Percentiles rank a stretch among this genome's conserved stretches.
Conservation (phyloP, 2,888 invertebrate species). For the Plemyria rubiginata region DNA sequence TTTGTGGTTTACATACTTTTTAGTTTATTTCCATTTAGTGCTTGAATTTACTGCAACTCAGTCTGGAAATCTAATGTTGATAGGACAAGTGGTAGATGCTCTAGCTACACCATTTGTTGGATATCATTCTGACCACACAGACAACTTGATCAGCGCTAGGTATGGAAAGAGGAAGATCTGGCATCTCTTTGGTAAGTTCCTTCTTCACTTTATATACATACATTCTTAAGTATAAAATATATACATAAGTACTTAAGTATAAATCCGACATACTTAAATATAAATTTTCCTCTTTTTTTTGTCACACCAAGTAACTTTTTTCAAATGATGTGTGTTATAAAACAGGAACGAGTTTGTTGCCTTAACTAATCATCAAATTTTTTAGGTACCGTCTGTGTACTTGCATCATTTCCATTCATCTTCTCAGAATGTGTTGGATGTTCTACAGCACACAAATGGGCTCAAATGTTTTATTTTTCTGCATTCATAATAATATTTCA, state of each 20-base stretch:
- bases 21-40: constrained; percentile 91
- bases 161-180: constrained; percentile 94
- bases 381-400: constrained; percentile 90
- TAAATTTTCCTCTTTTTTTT: too few relatives aligned
- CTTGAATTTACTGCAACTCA: constrained; percentile 83
- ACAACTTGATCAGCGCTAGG: constrained; percentile 86
- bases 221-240: too few relatives aligned
- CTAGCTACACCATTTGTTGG: constrained; percentile 95
- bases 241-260: too few relatives aligned
- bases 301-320: too few relatives aligned
- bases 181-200: constrained; percentile 92
- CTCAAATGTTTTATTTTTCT: constrained; percentile 90
- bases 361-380: constrained; percentile 37
- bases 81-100: constrained; percentile 94
- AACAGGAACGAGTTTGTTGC: too few relatives aligned
- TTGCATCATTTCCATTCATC: constrained; percentile 93
- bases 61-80: constrained; percentile 88
- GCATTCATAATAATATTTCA: constrained; percentile 93
- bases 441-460: constrained; percentile 86
- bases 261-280: too few relatives aligned
- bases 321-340: too few relatives aligned
- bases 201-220: not conserved
- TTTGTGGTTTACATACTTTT: constrained; percentile 96
- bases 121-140: constrained; percentile 90
- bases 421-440: constrained; percentile 91